Evolutionary conservation across 1,140 invertebrate genomes (phyloP), one percentile per base, ranked within the genome.

Genomic region (Euwallacea similis): DNA sequence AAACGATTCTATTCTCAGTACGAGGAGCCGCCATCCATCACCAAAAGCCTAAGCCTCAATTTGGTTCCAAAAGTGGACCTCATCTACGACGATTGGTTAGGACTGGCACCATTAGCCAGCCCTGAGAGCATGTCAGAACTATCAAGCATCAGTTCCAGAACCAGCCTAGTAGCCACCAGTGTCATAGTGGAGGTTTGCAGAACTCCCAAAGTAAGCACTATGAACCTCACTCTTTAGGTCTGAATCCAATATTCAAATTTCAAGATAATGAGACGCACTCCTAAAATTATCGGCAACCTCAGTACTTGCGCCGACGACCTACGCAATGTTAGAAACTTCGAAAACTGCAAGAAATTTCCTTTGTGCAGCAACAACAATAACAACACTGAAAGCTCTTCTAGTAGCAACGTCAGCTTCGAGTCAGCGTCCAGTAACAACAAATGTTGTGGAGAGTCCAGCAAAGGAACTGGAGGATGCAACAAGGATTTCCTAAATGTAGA

Each of bases 81-180:
- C 7, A 81, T 87, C 16, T 85, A 86, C 72, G 87, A 88, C 63
- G 88, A 90, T 75, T 89, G 88, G 85, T 86, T 87, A 54, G 86
- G 87, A 2, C 81, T 89, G 16, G 93, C 93, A 0, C 93, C 93
- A 0, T 78, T 96, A 16, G 93, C 93, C 1, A 93, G 92, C 41
- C 93, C 93, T 0, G 93, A 96, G 80, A 94, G 91, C 1, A 79
- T 94, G 2, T 94, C 92, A 0, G 92, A 94, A 80, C 86, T 91
- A 6, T 93, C 91, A 0, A 89, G 88, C 74, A 88, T 87, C 42
- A 85, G 84, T 68, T 87, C 86, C 7, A 79, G 84, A 69, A 82
- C 82, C 44, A 86, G 84, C 69, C 80, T 83, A 11, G 77, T 81
- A 13, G 78, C 72, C 2, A 75, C 69, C 8, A 75, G 53, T 41